Evolutionary conservation across 2,113 vertebrate species (phyloP), one percentile per base, ranked within the genome.

Genomic region (Serilophus lunatus): DNA sequence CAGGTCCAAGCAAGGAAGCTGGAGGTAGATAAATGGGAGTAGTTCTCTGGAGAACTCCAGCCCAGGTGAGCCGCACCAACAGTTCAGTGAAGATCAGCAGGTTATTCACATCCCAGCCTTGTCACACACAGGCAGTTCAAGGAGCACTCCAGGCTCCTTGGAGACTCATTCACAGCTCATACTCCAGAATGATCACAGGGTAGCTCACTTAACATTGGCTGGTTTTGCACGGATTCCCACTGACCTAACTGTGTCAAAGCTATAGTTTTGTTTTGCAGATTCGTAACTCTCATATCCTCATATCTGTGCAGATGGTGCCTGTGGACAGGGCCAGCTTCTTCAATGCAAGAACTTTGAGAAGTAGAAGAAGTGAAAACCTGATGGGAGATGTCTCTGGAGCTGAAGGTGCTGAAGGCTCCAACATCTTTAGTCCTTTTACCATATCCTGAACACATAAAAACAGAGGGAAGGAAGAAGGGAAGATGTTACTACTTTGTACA

Each of bases 41-140:
- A 68, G 29, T 57, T 36, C 74, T 82, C 60, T 22, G 61, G 44
- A 79, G 78, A 71, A 12, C 33, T 84, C 56, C 20, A 66, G 44
- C 17, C 38, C 61, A 59, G 42, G 36, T 3, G 38, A 85, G 51
- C 38, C 77, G 68, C 63, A 76, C 31, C 0, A 0, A 20, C 0
- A 8, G 45, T 4, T 92, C 64, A 61, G 59, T 31, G 64, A 69
- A 57, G 26, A 66, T 33, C 49, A 59, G 50, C 33, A 65, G 26
- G n/a, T 35, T 45, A 64, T 25, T n/a, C 49, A 89, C 24, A 77
- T 3, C 31, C 42, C 20, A 26, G 38, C 17, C 33, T 61, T 57
- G 68, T 50, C 54, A 51, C 42, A 47, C 4, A 54, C 5, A 17
- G 53, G 25, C 49, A 68, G 45, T 45, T 68, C 35, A 18, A 92